These are phyloP conservation scores for Molorchus minor DNA, from an alignment of 2,888 invertebrate species.

Conservation along the genomic window DNA sequence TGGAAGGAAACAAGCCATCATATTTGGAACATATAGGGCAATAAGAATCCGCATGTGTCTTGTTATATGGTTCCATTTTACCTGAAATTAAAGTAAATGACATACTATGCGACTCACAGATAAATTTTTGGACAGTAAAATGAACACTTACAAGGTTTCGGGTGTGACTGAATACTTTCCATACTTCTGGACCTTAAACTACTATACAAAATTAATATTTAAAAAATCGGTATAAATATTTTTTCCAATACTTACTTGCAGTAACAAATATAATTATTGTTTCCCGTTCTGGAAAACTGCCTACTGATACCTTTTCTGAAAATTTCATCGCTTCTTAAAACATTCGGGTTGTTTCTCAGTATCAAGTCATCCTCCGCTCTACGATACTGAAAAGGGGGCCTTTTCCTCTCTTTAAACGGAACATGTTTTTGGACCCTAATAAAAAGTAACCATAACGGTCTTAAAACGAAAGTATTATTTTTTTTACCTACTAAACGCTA, in stretches of 20 bases:
- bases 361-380: conserved; percentile 48
- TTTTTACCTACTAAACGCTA: conserved; percentile 45
- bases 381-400: conserved; percentile 47
- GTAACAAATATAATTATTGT: background rate
- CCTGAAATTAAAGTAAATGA: too few relatives aligned
- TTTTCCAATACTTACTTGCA: conserved; percentile 18
- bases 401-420: conserved; percentile 26
- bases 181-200: conserved; percentile 24
- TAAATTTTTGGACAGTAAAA: background rate
- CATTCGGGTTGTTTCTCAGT: conserved; percentile 44
- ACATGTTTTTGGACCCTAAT: conserved; percentile 31
- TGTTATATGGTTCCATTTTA: too few relatives aligned
- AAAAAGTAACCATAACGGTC: background rate
- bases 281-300: background rate
- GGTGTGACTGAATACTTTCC: conserved; percentile 13
- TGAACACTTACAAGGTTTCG: conserved; percentile 3
- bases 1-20: conserved; percentile 37
- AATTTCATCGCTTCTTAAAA: conserved; percentile 31
- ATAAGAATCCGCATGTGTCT: too few relatives aligned
- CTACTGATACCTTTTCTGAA: background rate
- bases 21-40: conserved; percentile 43
- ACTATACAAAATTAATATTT: conserved; percentile 1
- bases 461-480: conserved; percentile 12
- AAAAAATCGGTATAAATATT: background rate
- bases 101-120: too few relatives aligned